Conservation (phyloP, 2,888 invertebrate species). For the Acleris sparsana region DNA sequence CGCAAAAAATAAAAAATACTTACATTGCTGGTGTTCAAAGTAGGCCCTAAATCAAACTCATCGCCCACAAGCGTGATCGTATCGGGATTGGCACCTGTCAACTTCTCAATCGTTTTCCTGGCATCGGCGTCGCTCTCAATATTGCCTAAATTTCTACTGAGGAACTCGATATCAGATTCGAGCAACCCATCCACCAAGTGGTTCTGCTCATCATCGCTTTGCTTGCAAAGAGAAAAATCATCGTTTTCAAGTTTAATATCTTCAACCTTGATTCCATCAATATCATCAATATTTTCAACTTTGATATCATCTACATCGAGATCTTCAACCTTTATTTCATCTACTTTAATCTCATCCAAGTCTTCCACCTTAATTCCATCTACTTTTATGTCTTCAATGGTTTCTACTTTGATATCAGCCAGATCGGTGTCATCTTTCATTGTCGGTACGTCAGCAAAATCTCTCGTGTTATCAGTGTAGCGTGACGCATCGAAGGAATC, state of each 20-base stretch:
- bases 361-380: slow-evolving; percentile 75
- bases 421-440: slow-evolving; percentile 73
- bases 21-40: slow-evolving; percentile 72
- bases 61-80: slow-evolving; percentile 76
- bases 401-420: slow-evolving; percentile 76
- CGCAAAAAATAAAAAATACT: slow-evolving; percentile 45
- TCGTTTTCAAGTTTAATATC: slow-evolving; percentile 75
- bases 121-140: slow-evolving; percentile 81
- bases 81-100: slow-evolving; percentile 77
- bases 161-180: slow-evolving; percentile 79
- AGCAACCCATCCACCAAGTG: slow-evolving; percentile 74
- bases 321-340: slow-evolving; percentile 74
- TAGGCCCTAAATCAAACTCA: slow-evolving; percentile 77
- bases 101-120: slow-evolving; percentile 78
- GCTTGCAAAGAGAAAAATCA: slow-evolving; percentile 71
- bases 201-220: slow-evolving; percentile 64
- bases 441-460: slow-evolving; percentile 68
- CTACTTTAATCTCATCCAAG: slow-evolving; percentile 70
- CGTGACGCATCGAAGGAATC: slow-evolving; percentile 73
- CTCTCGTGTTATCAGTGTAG: slow-evolving; percentile 68
- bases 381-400: slow-evolving; percentile 77
- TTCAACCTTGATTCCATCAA: slow-evolving; percentile 72
- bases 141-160: slow-evolving; percentile 76
- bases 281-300: slow-evolving; percentile 71
- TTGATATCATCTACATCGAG: slow-evolving; percentile 68